Conservation (phyloP, 2,888 invertebrate species). For the Mystacides longicornis region DNA sequence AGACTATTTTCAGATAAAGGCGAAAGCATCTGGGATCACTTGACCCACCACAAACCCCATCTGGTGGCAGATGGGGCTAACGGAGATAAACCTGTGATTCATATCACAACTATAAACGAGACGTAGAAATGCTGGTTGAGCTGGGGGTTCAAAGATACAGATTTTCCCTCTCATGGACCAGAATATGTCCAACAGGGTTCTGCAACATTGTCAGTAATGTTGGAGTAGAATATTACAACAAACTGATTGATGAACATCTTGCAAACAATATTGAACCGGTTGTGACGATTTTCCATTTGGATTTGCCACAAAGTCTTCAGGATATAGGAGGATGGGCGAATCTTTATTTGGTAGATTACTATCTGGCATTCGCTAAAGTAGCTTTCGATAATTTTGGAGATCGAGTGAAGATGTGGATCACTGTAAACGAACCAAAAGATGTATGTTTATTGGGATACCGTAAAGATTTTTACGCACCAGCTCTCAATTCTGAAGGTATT, state of each 20-base stretch:
- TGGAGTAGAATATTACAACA: constrained; percentile 53
- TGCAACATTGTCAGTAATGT: constrained; percentile 29
- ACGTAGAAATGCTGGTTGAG: constrained; percentile 49
- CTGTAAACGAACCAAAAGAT: constrained; percentile 56
- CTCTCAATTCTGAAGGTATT: constrained; percentile 42
- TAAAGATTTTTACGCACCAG: constrained; percentile 44
- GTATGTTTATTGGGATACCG: constrained; percentile 47
- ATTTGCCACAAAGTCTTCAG: constrained; percentile 55
- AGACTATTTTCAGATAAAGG: constrained; percentile 46
- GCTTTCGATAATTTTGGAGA: constrained; percentile 44
- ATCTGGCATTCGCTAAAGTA: constrained; percentile 52
- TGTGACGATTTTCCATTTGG: constrained; percentile 61
- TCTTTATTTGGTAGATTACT: constrained; percentile 51
- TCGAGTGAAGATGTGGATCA: constrained; percentile 50
- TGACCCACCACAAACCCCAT: constrained; percentile 48
- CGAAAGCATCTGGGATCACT: constrained; percentile 61
- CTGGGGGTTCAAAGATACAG: constrained; percentile 52
- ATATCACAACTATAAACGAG: constrained; percentile 55
- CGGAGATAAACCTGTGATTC: constrained; percentile 59
- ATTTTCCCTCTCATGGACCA: constrained; percentile 59
- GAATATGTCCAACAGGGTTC: constrained; percentile 56
- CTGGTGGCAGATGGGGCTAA: constrained; percentile 46
- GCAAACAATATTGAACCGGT: constrained; percentile 49
- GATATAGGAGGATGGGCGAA: constrained; percentile 61
- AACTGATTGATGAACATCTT: constrained; percentile 51